Evolutionary conservation across 2,888 invertebrate species (phyloP).

Genomic region (Dexiosoma caninum): DNA sequence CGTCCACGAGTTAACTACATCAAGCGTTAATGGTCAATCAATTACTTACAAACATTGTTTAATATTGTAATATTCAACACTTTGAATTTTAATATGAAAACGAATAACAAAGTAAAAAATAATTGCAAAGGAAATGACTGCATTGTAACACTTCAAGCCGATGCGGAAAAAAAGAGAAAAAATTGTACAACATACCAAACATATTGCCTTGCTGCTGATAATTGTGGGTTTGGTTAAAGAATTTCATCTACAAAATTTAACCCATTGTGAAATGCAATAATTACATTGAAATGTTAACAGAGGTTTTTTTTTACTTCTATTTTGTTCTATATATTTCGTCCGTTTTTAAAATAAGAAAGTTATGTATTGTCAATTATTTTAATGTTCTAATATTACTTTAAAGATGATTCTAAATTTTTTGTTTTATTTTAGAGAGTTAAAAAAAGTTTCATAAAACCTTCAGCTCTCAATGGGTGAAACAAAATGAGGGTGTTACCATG

Average conservation of each 20-base stretch:
- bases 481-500: constrained; percentile 47
- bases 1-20: not conserved
- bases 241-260: constrained; percentile 46
- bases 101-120: not conserved
- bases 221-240: constrained; percentile 54
- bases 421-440: no score
- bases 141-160: constrained; percentile 30
- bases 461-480: not conserved
- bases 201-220: constrained; percentile 13
- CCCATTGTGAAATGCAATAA: not conserved
- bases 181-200: not conserved
- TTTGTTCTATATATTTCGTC: no score
- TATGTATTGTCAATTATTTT: no score
- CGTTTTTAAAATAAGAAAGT: not conserved
- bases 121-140: constrained; percentile 1
- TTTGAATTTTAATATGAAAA: no score
- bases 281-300: not conserved
- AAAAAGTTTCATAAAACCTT: not conserved
- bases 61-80: constrained; percentile 19
- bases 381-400: no score
- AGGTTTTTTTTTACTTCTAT: not conserved
- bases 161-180: not conserved
- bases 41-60: constrained; percentile 38
- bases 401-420: no score
- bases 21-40: not conserved